Base-by-base conservation (phyloP, 2,797 vertebrate genomes). In the Australoheros facetus region DNA sequence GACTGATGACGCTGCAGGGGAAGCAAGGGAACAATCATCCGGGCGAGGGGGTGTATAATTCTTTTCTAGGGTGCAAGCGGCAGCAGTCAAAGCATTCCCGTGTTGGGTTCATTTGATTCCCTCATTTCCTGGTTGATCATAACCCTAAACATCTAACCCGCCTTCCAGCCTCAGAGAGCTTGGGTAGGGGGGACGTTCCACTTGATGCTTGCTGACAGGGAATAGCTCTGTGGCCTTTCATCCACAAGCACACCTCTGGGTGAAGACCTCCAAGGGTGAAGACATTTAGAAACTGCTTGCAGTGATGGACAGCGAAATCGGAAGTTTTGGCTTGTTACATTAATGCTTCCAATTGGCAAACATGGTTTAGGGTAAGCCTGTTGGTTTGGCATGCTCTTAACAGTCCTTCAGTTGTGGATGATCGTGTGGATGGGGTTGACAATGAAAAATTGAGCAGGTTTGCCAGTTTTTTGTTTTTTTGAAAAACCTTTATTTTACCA, bases 1-100 rank as follows among this genome's bases (percentile, higher is more conserved):
- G 56, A 55, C 26, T 48, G 62, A 82, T 6, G 21, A 70, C 1
- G 14, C 79, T 87, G 70, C 56, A 78, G 70, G 71, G 75, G 75
- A 85, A 85, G 78, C 84, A 77, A 81, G 64, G 85, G 82, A 88
- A 84, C 87, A 85, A 85, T 92, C 88, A 87, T 71, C 28, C n/a
- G 51, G 78, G 75, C 66, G 59, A 85, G 28, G 83, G 83, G 79
- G 77, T 54, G 34, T 42, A 14, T 42, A 1, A 23, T 48, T 73
- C 66, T 81, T 32, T 57, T 73, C 26, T 66, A n/a, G 59, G 78
- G 76, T 78, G 71, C 82, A 85, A 75, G 79, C 56, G 75, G 78
- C 59, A 71, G 83, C 56, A 45, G 73, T 84, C 73, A 45, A 79
- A 85, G 51, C 87, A 85, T 84, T 87, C 81, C 84, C 58, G 17